These are phyloP conservation scores for Haliaeetus leucogaster DNA, from an alignment of 2,113 vertebrate species.

Conservation along the genomic window DNA sequence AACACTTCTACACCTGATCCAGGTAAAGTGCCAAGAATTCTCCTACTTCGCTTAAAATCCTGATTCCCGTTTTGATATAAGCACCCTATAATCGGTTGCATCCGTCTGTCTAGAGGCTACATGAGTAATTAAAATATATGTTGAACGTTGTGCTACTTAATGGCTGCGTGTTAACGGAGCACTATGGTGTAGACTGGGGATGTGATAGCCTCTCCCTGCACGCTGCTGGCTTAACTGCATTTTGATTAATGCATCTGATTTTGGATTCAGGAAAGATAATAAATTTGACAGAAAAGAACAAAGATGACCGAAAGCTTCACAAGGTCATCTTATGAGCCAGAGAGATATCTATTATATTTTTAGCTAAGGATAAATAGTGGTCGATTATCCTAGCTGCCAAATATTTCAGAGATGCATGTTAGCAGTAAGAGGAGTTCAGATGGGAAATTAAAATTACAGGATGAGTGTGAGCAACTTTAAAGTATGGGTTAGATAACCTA, in stretches of 20 bases:
- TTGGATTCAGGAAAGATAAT: neutral
- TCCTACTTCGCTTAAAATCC: rapidly evolving
- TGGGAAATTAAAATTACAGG: neutral
- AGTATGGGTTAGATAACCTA: neutral
- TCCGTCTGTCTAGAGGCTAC: neutral
- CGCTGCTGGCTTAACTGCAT: neutral
- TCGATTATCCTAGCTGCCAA: neutral
- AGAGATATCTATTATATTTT: neutral
- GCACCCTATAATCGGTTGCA: rapidly evolving
- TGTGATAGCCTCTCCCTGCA: neutral
- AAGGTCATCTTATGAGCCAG: neutral
- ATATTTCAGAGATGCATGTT: neutral
- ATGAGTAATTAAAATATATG: rapidly evolving
- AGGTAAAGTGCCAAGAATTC: constrained; percentile 64
- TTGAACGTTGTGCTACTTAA: neutral
- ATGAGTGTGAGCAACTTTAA: neutral
- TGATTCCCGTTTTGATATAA: rapidly evolving
- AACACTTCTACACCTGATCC: constrained; percentile 84
- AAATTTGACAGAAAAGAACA: neutral
- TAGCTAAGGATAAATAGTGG: constrained; percentile 15
- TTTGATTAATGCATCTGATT: neutral
- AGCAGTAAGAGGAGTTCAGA: neutral
- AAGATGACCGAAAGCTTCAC: neutral
- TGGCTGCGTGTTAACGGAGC: neutral
- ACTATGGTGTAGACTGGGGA: neutral